A percentile compares a stretch with the other conserved stretches of the same genome.
These are phyloP conservation scores for Pseudomyrmex dendroicus DNA, from an alignment of 1,140 invertebrate genomes.

Conservation along the genomic window DNA sequence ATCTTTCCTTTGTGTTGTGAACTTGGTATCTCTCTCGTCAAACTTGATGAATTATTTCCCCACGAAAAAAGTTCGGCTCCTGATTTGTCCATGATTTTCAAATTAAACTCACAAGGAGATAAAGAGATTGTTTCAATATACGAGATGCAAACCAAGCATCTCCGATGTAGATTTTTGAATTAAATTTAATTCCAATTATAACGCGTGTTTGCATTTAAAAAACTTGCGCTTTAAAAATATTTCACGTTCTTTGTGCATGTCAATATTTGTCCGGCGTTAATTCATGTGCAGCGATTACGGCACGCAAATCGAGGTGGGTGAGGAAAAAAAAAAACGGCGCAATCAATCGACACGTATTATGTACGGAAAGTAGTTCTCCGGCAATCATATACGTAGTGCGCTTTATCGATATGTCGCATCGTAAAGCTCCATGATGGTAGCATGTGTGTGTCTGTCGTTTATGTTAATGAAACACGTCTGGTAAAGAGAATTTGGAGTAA, in stretches of 20 bases:
- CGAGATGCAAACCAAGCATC: too few relatives aligned
- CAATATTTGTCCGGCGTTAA: neutral
- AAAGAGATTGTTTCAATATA: too few relatives aligned
- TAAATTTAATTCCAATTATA: too few relatives aligned
- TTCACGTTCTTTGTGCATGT: neutral
- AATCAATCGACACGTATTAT: constrained; percentile 7
- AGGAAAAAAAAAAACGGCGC: constrained; percentile 3
- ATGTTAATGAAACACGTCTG: neutral
- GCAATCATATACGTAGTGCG: neutral
- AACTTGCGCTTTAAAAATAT: too few relatives aligned
- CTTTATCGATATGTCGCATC: neutral
- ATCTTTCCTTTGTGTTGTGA: too few relatives aligned
- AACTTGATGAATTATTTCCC: too few relatives aligned
- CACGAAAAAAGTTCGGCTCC: too few relatives aligned
- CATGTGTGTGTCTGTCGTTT: neutral
- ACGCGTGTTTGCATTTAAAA: too few relatives aligned
- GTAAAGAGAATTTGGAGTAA: neutral
- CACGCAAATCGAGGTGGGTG: neutral
- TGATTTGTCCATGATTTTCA: too few relatives aligned
- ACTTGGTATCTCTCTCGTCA: too few relatives aligned
- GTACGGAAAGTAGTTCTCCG: constrained; percentile 33
- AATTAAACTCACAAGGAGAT: too few relatives aligned
- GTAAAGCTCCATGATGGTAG: neutral
- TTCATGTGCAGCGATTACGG: neutral
- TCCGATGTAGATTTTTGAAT: too few relatives aligned